Conservation (phyloP, 2,888 invertebrate species). For the Brachypalpus laphriformis region DNA sequence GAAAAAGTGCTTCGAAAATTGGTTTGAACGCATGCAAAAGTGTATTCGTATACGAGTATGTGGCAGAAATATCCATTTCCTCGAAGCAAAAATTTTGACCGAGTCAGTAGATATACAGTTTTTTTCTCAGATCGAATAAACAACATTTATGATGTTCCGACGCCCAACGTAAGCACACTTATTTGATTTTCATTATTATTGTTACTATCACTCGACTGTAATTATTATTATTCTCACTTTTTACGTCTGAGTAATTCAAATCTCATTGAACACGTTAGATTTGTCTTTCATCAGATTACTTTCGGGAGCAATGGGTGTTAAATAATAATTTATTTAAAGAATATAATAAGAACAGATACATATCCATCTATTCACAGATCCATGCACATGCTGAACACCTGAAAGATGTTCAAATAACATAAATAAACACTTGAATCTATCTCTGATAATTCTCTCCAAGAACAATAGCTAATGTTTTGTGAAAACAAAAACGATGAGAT, state of each 20-base stretch:
- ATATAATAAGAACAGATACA: not conserved
- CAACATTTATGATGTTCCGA: not conserved
- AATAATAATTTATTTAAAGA: not conserved
- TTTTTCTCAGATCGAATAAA: not conserved
- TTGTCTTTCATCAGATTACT: not conserved
- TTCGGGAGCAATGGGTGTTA: not conserved
- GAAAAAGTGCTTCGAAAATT: too few relatives aligned
- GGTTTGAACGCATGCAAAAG: too few relatives aligned
- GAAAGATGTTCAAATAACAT: not conserved
- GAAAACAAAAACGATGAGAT: not conserved
- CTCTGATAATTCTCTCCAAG: not conserved
- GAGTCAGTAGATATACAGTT: too few relatives aligned
- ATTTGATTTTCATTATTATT: not conserved
- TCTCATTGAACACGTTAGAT: conserved; percentile 15
- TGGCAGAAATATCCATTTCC: too few relatives aligned
- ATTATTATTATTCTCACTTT: not conserved
- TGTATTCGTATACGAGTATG: too few relatives aligned
- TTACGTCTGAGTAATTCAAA: not conserved
- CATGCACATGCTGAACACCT: not conserved
- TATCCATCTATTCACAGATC: not conserved
- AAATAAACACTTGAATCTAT: not conserved
- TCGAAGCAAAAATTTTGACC: too few relatives aligned
- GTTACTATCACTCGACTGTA: not conserved
- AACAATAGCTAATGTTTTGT: not conserved
- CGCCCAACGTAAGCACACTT: not conserved